phyloP scores from a whole-genome alignment of 2,113 vertebrate species.

The Zosterops pallidus region DNA sequence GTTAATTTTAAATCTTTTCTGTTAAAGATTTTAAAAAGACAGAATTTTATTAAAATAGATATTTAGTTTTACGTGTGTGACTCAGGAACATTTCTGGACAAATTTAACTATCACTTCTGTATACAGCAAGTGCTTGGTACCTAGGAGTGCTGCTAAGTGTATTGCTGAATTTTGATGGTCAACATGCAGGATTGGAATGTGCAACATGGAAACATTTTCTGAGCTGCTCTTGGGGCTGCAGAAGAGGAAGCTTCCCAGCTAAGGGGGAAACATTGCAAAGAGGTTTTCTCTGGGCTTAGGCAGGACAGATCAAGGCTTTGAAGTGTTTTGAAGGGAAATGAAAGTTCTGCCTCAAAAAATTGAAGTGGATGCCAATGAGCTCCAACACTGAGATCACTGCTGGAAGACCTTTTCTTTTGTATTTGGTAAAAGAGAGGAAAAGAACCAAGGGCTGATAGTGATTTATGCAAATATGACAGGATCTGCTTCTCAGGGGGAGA shows the following conservation, averaged over 20 bases:
- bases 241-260: background rate
- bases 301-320: background rate
- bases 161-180: background rate
- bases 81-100: background rate
- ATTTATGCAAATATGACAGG: background rate
- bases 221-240: background rate
- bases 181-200: background rate
- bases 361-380: background rate
- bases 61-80: background rate
- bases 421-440: background rate
- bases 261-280: background rate
- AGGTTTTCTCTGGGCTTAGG: background rate
- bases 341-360: background rate
- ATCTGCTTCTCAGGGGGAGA: background rate
- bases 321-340: background rate
- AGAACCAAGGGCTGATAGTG: background rate
- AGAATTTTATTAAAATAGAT: background rate
- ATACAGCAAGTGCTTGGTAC: background rate
- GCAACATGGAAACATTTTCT: background rate
- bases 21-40: background rate
- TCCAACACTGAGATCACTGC: background rate
- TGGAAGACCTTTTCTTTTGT: background rate
- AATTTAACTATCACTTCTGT: background rate
- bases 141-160: background rate
- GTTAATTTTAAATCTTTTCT: background rate